phyloP scores from a whole-genome alignment of 2,797 vertebrate genomes.

The Austrolebias charrua region DNA sequence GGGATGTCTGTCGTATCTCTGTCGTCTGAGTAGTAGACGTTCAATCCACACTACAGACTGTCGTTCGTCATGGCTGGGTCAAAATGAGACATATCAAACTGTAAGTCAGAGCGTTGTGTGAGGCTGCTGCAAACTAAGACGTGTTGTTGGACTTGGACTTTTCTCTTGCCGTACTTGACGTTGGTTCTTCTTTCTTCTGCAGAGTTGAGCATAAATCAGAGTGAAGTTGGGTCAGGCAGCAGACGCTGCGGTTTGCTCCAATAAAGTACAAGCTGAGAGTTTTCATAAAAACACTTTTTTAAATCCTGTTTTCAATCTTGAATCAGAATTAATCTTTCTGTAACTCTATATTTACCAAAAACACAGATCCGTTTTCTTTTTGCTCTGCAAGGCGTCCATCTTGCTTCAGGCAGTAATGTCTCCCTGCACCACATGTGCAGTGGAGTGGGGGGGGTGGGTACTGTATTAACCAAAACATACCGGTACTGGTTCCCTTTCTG shows the following conservation, averaged over 20 bases:
- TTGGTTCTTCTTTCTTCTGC: constrained; percentile 7
- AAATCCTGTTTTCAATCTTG: not conserved
- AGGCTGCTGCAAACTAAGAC: constrained; percentile 54
- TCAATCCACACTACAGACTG: constrained; percentile 66
- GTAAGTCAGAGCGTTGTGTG: constrained; percentile 54
- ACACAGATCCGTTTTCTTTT: not conserved
- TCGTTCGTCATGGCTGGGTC: constrained; percentile 31
- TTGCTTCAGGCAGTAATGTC: constrained; percentile 13
- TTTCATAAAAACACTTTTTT: not conserved
- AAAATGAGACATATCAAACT: constrained; percentile 62
- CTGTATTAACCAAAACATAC: too few species aligned
- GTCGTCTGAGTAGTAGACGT: constrained; percentile 38
- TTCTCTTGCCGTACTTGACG: constrained; percentile 21
- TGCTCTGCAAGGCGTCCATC: constrained; percentile 4
- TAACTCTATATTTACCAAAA: constrained; percentile 8
- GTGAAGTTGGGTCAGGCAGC: constrained; percentile 3
- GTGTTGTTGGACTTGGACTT: constrained; percentile 30
- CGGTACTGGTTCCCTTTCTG: constrained; percentile 52
- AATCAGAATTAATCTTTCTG: not conserved
- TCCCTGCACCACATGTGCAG: constrained; percentile 6
- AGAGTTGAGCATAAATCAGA: not conserved
- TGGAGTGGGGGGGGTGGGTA: constrained; percentile 2
- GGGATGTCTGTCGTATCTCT: constrained; percentile 27
- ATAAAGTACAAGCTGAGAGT: not conserved
- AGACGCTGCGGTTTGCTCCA: constrained; percentile 3